Conservation (phyloP, 2,888 invertebrate species). For the Syritta pipiens region DNA sequence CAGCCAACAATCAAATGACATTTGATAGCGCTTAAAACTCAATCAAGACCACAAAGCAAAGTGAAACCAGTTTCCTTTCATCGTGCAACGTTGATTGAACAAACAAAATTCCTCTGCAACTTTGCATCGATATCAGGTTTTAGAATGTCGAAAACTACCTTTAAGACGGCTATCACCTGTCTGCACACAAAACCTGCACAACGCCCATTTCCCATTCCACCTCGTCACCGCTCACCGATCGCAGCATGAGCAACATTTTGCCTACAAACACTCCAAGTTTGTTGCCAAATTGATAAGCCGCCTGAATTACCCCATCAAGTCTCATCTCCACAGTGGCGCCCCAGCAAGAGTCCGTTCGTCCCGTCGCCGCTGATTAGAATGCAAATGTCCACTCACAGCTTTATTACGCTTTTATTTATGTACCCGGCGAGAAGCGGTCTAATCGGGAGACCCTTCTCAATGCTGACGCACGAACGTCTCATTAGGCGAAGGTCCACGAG, state of each 20-base stretch:
- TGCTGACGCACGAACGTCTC: slow-evolving; percentile 37
- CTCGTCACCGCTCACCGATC: too few relatives aligned
- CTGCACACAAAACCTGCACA: too few relatives aligned
- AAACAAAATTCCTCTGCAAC: too few relatives aligned
- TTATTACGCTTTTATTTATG: slow-evolving; percentile 51
- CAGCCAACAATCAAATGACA: too few relatives aligned
- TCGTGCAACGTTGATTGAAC: too few relatives aligned
- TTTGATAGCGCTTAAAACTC: too few relatives aligned
- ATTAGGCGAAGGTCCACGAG: slow-evolving; percentile 21
- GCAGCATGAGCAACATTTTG: not conserved
- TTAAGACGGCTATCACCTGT: too few relatives aligned
- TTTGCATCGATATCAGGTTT: too few relatives aligned
- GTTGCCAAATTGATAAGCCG: not conserved
- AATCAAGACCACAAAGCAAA: too few relatives aligned
- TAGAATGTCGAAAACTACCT: too few relatives aligned
- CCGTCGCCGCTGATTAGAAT: slow-evolving; percentile 38
- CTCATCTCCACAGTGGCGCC: not conserved
- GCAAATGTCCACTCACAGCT: slow-evolving; percentile 50
- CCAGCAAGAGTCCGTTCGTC: not conserved
- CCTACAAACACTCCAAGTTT: not conserved
- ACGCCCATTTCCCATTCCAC: too few relatives aligned
- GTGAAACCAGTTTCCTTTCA: too few relatives aligned
- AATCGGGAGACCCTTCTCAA: slow-evolving; percentile 18
- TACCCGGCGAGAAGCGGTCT: not conserved
- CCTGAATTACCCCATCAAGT: not conserved